phyloP scores from a whole-genome alignment of 2,113 vertebrate genomes.

The Podarcis muralis region DNA sequence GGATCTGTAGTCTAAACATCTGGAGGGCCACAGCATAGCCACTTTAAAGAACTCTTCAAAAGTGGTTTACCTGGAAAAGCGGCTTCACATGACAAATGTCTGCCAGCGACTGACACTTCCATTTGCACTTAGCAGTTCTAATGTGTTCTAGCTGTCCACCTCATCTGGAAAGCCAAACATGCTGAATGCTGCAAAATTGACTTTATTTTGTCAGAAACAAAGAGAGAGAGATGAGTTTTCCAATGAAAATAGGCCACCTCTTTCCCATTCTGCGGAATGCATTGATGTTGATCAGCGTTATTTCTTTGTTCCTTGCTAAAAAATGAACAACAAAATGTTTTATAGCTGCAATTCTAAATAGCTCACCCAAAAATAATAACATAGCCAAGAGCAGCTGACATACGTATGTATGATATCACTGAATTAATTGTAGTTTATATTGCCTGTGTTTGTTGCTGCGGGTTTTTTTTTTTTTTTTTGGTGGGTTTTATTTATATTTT shows the following conservation, averaged over 20 bases:
- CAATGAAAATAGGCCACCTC: not conserved
- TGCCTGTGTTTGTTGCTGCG: not conserved
- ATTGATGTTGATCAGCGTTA: not conserved
- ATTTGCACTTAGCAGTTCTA: too few species aligned
- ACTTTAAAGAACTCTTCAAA: too few species aligned
- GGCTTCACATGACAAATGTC: too few species aligned
- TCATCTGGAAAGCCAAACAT: slow-evolving; percentile 15
- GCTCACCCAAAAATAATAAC: slow-evolving; percentile 50
- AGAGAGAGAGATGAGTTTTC: not conserved
- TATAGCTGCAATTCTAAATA: not conserved
- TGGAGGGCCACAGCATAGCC: too few species aligned
- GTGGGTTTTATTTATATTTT: slow-evolving; percentile 27
- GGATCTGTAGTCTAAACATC: too few species aligned
- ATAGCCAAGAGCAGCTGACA: slow-evolving; percentile 47
- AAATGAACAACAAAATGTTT: not conserved
- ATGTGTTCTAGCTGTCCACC: not conserved
- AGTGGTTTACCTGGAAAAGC: too few species aligned
- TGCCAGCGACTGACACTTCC: too few species aligned
- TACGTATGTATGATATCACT: slow-evolving; percentile 42
- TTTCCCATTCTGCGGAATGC: not conserved
- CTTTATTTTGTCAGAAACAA: slow-evolving; percentile 32
- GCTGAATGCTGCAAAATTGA: slow-evolving; percentile 20
- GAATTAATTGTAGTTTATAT: slow-evolving; percentile 68
- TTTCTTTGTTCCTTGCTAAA: not conserved
- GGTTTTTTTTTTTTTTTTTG: not conserved